These are phyloP conservation scores for Halictus rubicundus DNA, from an alignment of 1,140 invertebrate genomes.

Conservation along the genomic window DNA sequence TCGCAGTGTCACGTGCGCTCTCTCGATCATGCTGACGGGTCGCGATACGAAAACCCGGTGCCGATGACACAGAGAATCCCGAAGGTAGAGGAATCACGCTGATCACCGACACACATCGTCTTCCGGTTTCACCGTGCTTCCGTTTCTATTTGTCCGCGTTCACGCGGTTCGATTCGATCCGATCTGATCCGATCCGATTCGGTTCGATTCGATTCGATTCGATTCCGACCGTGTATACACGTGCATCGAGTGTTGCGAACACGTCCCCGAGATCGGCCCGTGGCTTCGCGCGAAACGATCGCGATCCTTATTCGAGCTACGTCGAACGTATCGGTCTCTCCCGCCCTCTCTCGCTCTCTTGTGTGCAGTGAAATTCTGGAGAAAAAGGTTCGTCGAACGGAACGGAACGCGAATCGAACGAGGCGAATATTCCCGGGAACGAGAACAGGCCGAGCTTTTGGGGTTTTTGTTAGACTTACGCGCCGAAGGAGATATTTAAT, in stretches of 20 bases:
- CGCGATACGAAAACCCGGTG: not conserved
- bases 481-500: too few relatives aligned
- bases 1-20: slow-evolving; percentile 30
- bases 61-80: not conserved
- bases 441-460: too few relatives aligned
- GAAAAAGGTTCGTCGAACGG: not conserved
- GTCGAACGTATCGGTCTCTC: not conserved
- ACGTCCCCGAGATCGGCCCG: not conserved
- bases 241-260: not conserved
- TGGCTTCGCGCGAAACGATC: too few relatives aligned
- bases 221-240: too few relatives aligned
- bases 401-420: slow-evolving; percentile 2
- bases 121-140: not conserved
- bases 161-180: too few relatives aligned
- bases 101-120: not conserved
- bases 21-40: not conserved
- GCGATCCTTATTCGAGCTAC: too few relatives aligned
- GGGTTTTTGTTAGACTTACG: too few relatives aligned
- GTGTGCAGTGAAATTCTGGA: not conserved
- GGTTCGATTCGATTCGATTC: too few relatives aligned
- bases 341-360: too few relatives aligned
- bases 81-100: slow-evolving; percentile 2
- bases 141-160: not conserved
- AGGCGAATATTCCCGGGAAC: not conserved
- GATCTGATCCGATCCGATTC: too few relatives aligned